These are phyloP conservation scores for Parauchenoglanis ngamensis DNA, from an alignment of 2,797 vertebrate species.

Conservation along the genomic window DNA sequence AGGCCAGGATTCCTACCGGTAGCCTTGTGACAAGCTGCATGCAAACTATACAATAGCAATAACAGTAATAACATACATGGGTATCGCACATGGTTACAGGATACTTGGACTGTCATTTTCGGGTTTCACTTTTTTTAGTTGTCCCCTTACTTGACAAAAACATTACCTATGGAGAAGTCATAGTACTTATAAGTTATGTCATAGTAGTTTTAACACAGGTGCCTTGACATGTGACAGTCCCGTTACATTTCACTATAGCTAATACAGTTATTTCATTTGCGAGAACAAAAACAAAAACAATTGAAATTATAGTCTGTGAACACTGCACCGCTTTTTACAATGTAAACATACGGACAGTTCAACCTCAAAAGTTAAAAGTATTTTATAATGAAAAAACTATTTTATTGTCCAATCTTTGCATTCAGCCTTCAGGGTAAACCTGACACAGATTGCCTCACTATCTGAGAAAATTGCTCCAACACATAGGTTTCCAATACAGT, in stretches of 20 bases:
- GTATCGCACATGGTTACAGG: not conserved
- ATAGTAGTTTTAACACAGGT: not conserved
- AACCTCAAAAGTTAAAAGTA: not conserved
- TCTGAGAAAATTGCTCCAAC: not conserved
- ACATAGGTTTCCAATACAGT: not conserved
- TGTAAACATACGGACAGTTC: not conserved
- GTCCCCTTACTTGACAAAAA: not conserved
- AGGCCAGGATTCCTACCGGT: too few species aligned
- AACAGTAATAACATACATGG: not conserved
- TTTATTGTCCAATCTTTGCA: not conserved
- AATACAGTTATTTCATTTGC: not conserved
- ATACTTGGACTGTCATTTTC: not conserved
- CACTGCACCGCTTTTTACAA: not conserved
- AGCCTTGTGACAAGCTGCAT: not conserved
- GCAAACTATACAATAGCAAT: too few species aligned
- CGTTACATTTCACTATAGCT: not conserved
- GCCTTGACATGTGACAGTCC: not conserved
- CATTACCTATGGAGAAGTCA: not conserved
- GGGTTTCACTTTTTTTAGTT: not conserved
- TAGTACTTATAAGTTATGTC: not conserved
- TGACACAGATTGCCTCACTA: not conserved
- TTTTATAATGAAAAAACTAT: not conserved
- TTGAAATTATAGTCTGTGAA: not conserved
- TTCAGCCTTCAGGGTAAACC: not conserved
- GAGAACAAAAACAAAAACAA: not conserved